Conservation (phyloP, 2,113 vertebrate genomes). For the Vicugna pacos region DNA sequence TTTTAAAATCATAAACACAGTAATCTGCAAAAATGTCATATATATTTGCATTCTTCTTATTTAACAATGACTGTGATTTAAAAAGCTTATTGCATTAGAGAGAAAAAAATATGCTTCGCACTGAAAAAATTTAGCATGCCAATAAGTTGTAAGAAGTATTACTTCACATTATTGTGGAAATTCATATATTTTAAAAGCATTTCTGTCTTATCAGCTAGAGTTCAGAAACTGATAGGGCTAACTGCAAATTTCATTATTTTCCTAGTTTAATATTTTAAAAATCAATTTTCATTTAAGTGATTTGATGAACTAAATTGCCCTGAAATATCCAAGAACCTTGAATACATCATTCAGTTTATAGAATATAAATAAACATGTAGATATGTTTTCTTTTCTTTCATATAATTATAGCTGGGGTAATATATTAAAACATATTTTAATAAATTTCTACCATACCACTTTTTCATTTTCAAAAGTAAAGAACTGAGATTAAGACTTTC, state of each 20-base stretch:
- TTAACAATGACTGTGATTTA: conserved; percentile 72
- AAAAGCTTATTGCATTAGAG: conserved; percentile 43
- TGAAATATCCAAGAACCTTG: neutral
- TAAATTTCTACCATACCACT: neutral
- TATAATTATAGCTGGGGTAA: neutral
- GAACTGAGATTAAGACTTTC: neutral
- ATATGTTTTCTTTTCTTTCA: neutral
- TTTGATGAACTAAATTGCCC: neutral
- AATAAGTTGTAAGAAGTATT: conserved; percentile 22
- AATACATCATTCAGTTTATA: neutral
- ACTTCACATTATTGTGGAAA: neutral
- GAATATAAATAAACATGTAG: neutral
- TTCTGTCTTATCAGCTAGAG: conserved; percentile 50
- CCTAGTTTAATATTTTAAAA: conserved; percentile 32
- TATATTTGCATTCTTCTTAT: conserved; percentile 50
- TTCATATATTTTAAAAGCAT: conserved; percentile 2
- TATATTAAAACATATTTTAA: neutral
- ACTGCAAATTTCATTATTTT: conserved; percentile 10
- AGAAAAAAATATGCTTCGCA: conserved; percentile 65
- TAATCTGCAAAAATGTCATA: conserved; percentile 59
- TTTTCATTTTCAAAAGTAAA: conserved; percentile 25
- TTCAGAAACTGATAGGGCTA: neutral
- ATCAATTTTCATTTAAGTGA: neutral
- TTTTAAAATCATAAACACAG: conserved; percentile 66
- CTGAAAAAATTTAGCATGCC: neutral